These are phyloP conservation scores for Plectus sambesii DNA, from an alignment of 1,140 invertebrate species.

Conservation along the genomic window DNA sequence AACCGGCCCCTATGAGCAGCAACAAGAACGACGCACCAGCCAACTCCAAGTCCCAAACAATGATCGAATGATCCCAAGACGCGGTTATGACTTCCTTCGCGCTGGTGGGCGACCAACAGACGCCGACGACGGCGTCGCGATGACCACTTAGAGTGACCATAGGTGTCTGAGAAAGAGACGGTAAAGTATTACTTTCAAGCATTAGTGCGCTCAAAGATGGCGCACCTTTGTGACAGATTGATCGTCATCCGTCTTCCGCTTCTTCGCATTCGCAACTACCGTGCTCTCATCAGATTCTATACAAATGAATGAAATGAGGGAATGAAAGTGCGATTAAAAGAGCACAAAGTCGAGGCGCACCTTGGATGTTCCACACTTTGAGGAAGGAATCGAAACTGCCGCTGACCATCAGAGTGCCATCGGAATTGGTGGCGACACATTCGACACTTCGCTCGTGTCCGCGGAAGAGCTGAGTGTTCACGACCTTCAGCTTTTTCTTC, in stretches of 20 bases:
- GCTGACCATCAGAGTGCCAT: conserved; percentile 31
- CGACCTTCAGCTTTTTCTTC: conserved; percentile 1
- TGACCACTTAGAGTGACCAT: conserved; percentile 79
- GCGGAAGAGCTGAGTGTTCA: conserved; percentile 15
- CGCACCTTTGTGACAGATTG: conserved; percentile 37
- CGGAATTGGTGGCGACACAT: conserved; percentile 30
- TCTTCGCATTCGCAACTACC: conserved; percentile 22
- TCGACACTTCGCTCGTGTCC: conserved; percentile 39
- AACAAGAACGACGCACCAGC: conserved; percentile 15
- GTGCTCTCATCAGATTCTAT: conserved; percentile 19
- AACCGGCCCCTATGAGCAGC: too few relatives aligned
- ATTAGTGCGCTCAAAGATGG: too few relatives aligned
- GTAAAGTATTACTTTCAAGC: not conserved
- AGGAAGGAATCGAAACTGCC: conserved; percentile 37
- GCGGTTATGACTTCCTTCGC: conserved; percentile 58
- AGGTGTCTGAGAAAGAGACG: conserved; percentile 56
- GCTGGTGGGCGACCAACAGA: conserved; percentile 65
- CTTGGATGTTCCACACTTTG: conserved; percentile 38
- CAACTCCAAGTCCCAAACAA: conserved; percentile 76
- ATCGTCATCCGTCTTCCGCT: conserved; percentile 21
- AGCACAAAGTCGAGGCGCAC: conserved; percentile 7
- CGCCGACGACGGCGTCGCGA: conserved; percentile 70
- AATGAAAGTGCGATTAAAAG: not conserved
- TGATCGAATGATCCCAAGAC: conserved; percentile 88
- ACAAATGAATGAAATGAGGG: conserved; percentile 16